These are phyloP conservation scores for Ictidomys tridecemlineatus DNA, from an alignment of 2,113 vertebrate genomes.

Conservation along the genomic window DNA sequence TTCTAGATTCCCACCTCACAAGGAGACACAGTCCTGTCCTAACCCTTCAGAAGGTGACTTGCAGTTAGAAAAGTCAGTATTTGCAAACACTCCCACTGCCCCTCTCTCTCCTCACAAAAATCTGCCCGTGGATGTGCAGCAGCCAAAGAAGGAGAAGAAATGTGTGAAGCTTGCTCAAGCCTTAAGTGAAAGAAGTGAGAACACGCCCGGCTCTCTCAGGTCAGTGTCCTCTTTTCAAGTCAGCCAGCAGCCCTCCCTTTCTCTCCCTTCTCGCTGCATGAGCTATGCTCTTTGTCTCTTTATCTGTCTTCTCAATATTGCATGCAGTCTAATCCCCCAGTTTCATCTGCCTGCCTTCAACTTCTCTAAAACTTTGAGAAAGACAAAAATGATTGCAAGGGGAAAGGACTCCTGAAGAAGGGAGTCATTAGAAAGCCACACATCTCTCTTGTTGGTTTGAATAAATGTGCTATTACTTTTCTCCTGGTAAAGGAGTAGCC, in stretches of 20 bases:
- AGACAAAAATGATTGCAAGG: slow-evolving; percentile 78
- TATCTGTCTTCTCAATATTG: slow-evolving; percentile 87
- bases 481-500: not conserved
- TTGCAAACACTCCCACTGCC: not conserved
- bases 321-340: slow-evolving; percentile 85
- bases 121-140: slow-evolving; percentile 17
- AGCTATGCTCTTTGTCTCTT: slow-evolving; percentile 86
- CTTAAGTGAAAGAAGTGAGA: slow-evolving; percentile 73
- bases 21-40: slow-evolving; percentile 48
- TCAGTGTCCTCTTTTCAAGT: slow-evolving; percentile 88
- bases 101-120: not conserved
- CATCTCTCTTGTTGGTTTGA: slow-evolving; percentile 14
- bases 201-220: slow-evolving; percentile 85
- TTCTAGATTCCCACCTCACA: not conserved
- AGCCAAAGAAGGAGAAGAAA: slow-evolving; percentile 85
- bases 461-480: slow-evolving; percentile 41
- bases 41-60: slow-evolving; percentile 32
- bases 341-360: slow-evolving; percentile 83
- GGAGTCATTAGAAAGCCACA: not conserved
- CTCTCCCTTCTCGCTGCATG: slow-evolving; percentile 88
- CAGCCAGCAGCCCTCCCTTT: slow-evolving; percentile 82
- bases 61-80: slow-evolving; percentile 38
- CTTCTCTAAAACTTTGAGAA: slow-evolving; percentile 85
- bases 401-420: slow-evolving; percentile 75
- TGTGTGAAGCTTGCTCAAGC: slow-evolving; percentile 86